Evolutionary conservation across 2,797 vertebrate species (phyloP).

Genomic region (Centropyge bicolor): DNA sequence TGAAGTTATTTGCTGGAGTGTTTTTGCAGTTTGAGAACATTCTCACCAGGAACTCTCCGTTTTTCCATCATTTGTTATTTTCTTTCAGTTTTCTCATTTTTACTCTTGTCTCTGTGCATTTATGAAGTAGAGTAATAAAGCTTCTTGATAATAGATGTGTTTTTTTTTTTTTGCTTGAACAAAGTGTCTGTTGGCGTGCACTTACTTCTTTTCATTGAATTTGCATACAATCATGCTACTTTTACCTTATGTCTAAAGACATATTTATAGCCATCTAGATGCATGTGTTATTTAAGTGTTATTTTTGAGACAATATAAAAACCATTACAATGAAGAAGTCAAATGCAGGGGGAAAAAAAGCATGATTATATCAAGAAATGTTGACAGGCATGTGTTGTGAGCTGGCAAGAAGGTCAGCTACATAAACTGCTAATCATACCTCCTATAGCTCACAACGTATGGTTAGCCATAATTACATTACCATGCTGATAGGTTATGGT

Average conservation of each 20-base stretch:
- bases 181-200: background rate
- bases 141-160: background rate
- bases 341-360: background rate
- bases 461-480: background rate
- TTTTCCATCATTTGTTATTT: background rate
- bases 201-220: background rate
- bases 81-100: background rate
- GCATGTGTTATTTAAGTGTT: background rate
- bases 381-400: background rate
- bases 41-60: background rate
- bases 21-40: background rate
- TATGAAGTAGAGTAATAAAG: background rate
- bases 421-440: background rate
- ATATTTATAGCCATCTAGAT: background rate
- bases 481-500: background rate
- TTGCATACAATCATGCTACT: background rate
- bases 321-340: background rate
- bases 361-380: background rate
- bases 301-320: background rate
- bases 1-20: background rate
- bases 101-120: background rate
- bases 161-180: background rate
- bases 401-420: background rate
- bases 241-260: background rate
- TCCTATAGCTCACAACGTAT: background rate